Evolutionary conservation across 2,888 invertebrate species (phyloP).

Genomic region (Rhagium mordax): DNA sequence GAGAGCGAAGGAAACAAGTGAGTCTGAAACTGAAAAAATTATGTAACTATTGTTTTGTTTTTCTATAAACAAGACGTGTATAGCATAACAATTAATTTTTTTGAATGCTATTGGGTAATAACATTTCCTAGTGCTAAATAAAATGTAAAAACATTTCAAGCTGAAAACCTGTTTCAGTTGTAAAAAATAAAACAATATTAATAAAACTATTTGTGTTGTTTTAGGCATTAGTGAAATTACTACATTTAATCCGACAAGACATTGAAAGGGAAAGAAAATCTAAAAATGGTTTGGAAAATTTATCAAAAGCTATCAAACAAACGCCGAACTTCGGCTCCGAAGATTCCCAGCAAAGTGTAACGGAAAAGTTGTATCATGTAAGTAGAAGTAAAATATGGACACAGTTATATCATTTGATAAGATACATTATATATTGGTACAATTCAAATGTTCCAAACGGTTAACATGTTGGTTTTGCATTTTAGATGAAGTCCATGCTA

Average conservation of each 20-base stretch:
- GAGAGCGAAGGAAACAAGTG: slow-evolving; percentile 88
- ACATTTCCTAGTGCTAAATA: too few species aligned
- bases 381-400: slow-evolving; percentile 64
- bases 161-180: too few species aligned
- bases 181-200: too few species aligned
- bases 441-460: not conserved
- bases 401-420: not conserved
- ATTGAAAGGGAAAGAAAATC: slow-evolving; percentile 92
- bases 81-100: too few species aligned
- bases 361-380: slow-evolving; percentile 94
- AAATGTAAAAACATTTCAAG: too few species aligned
- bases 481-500: slow-evolving; percentile 92
- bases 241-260: slow-evolving; percentile 90
- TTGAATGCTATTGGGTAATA: too few species aligned
- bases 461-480: slow-evolving; percentile 45
- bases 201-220: slow-evolving; percentile 54
- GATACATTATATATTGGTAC: too few species aligned
- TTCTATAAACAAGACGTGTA: too few species aligned
- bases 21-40: slow-evolving; percentile 19
- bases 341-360: slow-evolving; percentile 92
- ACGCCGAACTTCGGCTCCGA: slow-evolving; percentile 89
- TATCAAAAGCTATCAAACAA: slow-evolving; percentile 89
- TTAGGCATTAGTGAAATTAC: slow-evolving; percentile 85
- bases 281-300: slow-evolving; percentile 89
- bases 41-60: too few species aligned